Evolutionary conservation across 2,888 invertebrate genomes (phyloP).

Genomic region (Leuctra nigra): DNA sequence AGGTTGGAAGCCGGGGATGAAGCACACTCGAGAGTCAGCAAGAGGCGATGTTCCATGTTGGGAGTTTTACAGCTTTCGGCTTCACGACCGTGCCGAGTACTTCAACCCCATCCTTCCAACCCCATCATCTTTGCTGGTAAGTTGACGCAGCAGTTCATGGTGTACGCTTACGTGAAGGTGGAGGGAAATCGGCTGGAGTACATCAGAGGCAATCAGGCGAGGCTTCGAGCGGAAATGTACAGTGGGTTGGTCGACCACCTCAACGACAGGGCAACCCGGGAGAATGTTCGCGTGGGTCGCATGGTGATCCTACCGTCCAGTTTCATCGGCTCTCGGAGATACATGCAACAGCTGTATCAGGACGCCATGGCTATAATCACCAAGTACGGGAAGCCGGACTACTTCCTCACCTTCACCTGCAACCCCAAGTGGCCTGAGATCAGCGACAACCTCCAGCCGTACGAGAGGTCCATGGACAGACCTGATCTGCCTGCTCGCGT

Average conservation of each 20-base stretch:
- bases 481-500: slow-evolving; percentile 29
- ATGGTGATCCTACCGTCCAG: slow-evolving; percentile 28
- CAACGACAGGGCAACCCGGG: slow-evolving; percentile 26
- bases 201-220: slow-evolving; percentile 28
- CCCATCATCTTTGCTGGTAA: not conserved
- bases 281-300: slow-evolving; percentile 26
- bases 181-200: slow-evolving; percentile 26
- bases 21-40: not conserved
- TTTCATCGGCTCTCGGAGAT: slow-evolving; percentile 26
- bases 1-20: not conserved
- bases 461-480: slow-evolving; percentile 8
- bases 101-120: not conserved
- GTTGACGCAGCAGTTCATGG: slow-evolving; percentile 15
- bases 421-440: slow-evolving; percentile 34
- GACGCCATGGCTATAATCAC: slow-evolving; percentile 31
- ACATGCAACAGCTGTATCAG: slow-evolving; percentile 28
- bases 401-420: slow-evolving; percentile 31
- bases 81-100: not conserved
- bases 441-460: slow-evolving; percentile 27
- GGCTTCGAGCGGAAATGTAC: slow-evolving; percentile 28
- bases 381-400: slow-evolving; percentile 28
- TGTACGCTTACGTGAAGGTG: slow-evolving; percentile 8
- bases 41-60: not conserved
- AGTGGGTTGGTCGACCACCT: slow-evolving; percentile 28
- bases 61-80: slow-evolving; percentile 4